Percentiles rank a stretch among this genome's conserved stretches.
phyloP scores from a whole-genome alignment of 2,888 invertebrate genomes.

The Archips xylosteana region DNA sequence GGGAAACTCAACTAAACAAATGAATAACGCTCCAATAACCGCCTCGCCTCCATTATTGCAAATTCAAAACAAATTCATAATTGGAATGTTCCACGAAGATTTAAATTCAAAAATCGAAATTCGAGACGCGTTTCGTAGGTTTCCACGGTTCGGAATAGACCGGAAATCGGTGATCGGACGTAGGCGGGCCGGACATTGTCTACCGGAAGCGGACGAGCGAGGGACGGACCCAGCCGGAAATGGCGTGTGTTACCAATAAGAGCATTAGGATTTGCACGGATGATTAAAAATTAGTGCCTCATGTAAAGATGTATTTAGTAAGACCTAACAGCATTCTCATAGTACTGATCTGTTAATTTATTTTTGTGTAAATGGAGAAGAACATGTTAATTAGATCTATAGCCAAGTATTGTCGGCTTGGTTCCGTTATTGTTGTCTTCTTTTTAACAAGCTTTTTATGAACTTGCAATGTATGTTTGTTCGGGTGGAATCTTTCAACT shows the following conservation, averaged over 20 bases:
- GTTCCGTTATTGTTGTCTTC: too few relatives aligned
- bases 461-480: too few relatives aligned
- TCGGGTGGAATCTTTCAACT: too few relatives aligned
- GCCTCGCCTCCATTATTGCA: background rate
- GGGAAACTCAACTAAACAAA: slow-evolving; percentile 25
- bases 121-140: slow-evolving; percentile 52
- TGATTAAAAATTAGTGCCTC: slow-evolving; percentile 35
- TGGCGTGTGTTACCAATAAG: slow-evolving; percentile 67
- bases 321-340: too few relatives aligned
- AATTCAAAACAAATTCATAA: slow-evolving; percentile 24
- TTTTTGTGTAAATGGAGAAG: too few relatives aligned
- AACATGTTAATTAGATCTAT: too few relatives aligned
- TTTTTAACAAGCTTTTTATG: too few relatives aligned
- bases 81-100: slow-evolving; percentile 45
- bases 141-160: slow-evolving; percentile 38
- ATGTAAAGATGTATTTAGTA: background rate
- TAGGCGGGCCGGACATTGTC: slow-evolving; percentile 75
- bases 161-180: slow-evolving; percentile 75
- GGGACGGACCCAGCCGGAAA: slow-evolving; percentile 72
- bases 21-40: slow-evolving; percentile 20
- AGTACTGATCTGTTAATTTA: too few relatives aligned
- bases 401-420: too few relatives aligned
- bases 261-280: slow-evolving; percentile 52
- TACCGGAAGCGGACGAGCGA: slow-evolving; percentile 78
- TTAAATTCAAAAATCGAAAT: slow-evolving; percentile 54